Evolutionary conservation across 2,113 vertebrate genomes (phyloP), one percentile per base, ranked within the genome.

Genomic region (Phyllostomus discolor): DNA sequence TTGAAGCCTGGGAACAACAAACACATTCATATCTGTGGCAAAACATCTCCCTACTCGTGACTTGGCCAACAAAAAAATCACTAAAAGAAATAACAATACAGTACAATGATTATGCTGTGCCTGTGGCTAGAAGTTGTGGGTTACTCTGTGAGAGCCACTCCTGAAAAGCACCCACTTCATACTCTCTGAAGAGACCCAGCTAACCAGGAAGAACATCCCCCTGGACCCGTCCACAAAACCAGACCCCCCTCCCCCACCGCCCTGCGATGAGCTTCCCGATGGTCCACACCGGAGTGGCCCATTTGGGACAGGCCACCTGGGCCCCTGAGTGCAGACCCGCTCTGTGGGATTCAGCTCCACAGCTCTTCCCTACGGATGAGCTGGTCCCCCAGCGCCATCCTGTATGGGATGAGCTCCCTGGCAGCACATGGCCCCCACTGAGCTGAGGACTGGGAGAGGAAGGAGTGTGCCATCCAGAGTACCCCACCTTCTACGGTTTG

Each of bases 1-100:
- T 91, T 50, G 46, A 52, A 79, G 64, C 35, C 82, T 31, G 48
- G 85, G 88, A 83, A 90, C 46, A 80, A 57, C 90, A 90, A 78
- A 62, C 22, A 2, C 69, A 43, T 54, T 86, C 88, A 50, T 38
- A 66, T 66, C 75, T 69, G 73, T 9, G 41, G 75, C 38, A 50
- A 43, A 79, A 76, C 75, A n/a, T 62, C 82, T 64, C 38, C 94
- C 92, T 82, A 28, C 52, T 81, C 69, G 57, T 14, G 57, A 70
- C 31, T 69, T 54, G 41, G 67, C 62, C 28, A 31, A 64, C 95
- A 70, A 76, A 84, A 76, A 52, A 50, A 16, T 59, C 66, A 14
- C 38, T 41, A 17, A 50, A 73, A 84, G 31, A 35, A 64, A 69
- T 8, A 69, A 69, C 9, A 57, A 16, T 5, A 4, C 35, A 69